Conservation (phyloP, 2,113 vertebrate species). For the Oreochromis tanganicae region DNA sequence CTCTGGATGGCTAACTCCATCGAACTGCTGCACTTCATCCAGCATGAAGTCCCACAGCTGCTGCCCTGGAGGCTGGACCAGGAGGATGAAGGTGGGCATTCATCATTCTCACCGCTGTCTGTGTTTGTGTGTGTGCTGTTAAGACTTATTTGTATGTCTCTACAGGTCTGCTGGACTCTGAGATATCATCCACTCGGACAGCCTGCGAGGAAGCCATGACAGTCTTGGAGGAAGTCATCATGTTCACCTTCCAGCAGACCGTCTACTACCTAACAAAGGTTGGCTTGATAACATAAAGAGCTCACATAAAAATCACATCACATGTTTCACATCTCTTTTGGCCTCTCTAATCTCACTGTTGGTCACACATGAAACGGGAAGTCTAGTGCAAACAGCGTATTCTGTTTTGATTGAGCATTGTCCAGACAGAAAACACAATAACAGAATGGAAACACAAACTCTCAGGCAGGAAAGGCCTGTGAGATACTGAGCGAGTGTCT, state of each 20-base stretch:
- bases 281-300: background rate
- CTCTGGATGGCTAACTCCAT: constrained; percentile 80
- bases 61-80: constrained; percentile 58
- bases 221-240: constrained; percentile 78
- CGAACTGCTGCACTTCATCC: constrained; percentile 77
- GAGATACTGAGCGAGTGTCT: constrained; percentile 18
- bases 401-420: constrained; percentile 42
- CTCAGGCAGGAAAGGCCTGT: constrained; percentile 30
- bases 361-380: constrained; percentile 49
- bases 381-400: constrained; percentile 28
- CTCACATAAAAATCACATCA: background rate
- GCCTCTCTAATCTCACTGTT: background rate
- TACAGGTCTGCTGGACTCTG: constrained; percentile 51
- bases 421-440: constrained; percentile 49
- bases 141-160: background rate
- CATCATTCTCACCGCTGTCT: background rate
- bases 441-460: constrained; percentile 34
- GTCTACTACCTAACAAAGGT: constrained; percentile 81
- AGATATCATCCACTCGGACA: constrained; percentile 60
- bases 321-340: background rate
- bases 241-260: constrained; percentile 81
- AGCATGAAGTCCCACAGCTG: constrained; percentile 72
- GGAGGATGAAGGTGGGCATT: constrained; percentile 26
- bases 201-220: constrained; percentile 78
- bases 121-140: background rate